These are phyloP conservation scores for Drosophila repletoides DNA, from an alignment of 1,140 invertebrate species.

Conservation along the genomic window DNA sequence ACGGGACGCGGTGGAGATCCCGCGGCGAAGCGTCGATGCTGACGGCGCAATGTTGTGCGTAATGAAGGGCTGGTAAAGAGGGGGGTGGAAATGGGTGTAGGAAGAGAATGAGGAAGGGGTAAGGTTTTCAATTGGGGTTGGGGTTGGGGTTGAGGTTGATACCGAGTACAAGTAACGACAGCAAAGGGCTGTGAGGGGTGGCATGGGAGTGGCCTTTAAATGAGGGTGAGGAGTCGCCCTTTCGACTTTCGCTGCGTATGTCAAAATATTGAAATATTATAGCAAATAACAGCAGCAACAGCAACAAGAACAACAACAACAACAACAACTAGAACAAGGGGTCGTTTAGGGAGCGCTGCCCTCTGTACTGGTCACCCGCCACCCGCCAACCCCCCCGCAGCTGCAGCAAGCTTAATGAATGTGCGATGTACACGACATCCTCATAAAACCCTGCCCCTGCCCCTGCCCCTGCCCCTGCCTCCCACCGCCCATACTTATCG, in stretches of 20 bases:
- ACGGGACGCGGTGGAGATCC: slow-evolving; percentile 43
- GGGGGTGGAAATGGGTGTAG: too few species aligned
- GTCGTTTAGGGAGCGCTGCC: too few species aligned
- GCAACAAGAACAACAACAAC: slow-evolving; percentile 30
- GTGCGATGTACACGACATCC: slow-evolving; percentile 74
- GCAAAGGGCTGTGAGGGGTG: slow-evolving; percentile 25
- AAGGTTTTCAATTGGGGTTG: too few species aligned
- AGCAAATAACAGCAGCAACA: slow-evolving; percentile 54
- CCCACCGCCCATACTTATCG: background rate
- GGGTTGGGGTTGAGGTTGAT: slow-evolving; percentile 19
- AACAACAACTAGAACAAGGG: slow-evolving; percentile 25
- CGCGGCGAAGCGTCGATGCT: slow-evolving; percentile 48
- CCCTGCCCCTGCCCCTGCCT: background rate
- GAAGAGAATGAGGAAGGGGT: too few species aligned
- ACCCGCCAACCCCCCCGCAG: slow-evolving; percentile 1
- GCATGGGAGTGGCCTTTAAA: slow-evolving; percentile 43
- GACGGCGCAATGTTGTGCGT: slow-evolving; percentile 5
- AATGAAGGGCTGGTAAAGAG: slow-evolving; percentile 19
- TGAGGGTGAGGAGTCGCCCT: slow-evolving; percentile 10
- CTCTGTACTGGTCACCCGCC: slow-evolving; percentile 24
- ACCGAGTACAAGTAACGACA: background rate
- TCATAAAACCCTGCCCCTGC: slow-evolving; percentile 47
- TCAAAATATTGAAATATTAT: slow-evolving; percentile 81
- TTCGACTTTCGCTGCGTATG: slow-evolving; percentile 66
- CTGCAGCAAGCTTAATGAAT: slow-evolving; percentile 67